Conservation (phyloP, 2,797 vertebrate species). For the Chaenodraco wilsoni region DNA sequence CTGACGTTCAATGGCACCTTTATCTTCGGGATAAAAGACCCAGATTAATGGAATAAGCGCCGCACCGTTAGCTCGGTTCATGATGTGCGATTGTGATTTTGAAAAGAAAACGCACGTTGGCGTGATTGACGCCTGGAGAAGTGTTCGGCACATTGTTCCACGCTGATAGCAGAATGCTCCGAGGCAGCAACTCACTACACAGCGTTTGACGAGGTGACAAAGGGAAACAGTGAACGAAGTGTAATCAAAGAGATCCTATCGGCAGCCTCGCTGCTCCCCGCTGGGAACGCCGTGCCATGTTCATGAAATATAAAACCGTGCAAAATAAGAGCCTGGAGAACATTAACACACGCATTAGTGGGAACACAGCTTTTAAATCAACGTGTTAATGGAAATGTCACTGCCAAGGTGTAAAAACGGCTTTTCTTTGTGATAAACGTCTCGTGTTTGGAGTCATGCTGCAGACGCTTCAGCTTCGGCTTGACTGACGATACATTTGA, state of each 20-base stretch:
- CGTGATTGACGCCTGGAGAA: conserved; percentile 13
- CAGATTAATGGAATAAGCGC: conserved; percentile 20
- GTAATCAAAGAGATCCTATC: conserved; percentile 44
- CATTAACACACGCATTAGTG: conserved; percentile 6
- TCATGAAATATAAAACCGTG: conserved; percentile 27
- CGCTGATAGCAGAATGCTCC: conserved; percentile 30
- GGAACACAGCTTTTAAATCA: neutral
- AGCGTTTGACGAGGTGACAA: conserved; percentile 36
- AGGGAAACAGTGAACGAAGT: conserved; percentile 26
- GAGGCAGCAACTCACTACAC: conserved; percentile 29
- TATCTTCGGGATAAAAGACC: conserved; percentile 17
- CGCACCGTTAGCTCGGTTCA: neutral
- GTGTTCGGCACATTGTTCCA: conserved; percentile 27
- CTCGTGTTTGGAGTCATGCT: neutral
- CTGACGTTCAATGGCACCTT: conserved; percentile 30
- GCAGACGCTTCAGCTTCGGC: neutral
- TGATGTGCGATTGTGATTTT: neutral
- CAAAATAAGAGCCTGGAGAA: conserved; percentile 23
- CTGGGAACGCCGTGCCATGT: conserved; percentile 33
- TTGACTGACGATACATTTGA: neutral
- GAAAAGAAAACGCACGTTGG: neutral
- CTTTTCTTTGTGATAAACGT: conserved; percentile 8
- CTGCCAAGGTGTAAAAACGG: neutral
- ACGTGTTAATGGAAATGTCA: conserved; percentile 2
- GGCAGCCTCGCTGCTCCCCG: conserved; percentile 11